Conservation (phyloP, 1,140 invertebrate genomes). For the Micrasema minimum region DNA sequence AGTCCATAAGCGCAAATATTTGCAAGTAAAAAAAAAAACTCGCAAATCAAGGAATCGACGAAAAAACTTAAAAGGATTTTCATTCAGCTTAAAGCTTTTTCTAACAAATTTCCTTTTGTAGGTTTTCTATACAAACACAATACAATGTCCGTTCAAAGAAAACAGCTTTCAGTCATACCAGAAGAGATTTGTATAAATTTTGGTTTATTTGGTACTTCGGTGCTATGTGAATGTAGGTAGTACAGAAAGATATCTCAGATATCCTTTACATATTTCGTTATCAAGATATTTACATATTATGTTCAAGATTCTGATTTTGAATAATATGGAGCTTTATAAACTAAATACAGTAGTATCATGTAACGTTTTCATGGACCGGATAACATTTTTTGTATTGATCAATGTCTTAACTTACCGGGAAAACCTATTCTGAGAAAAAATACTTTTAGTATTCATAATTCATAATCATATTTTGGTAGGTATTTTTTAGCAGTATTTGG, state of each 20-base stretch:
- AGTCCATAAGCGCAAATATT: no score
- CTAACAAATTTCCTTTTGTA: slow-evolving; percentile 1
- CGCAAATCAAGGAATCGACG: background rate
- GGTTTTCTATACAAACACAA: slow-evolving; percentile 1
- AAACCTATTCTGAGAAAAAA: no score
- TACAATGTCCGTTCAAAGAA: slow-evolving; percentile 1
- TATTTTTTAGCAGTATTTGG: no score
- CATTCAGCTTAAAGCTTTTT: slow-evolving; percentile 1
- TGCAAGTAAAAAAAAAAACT: no score
- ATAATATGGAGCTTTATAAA: background rate
- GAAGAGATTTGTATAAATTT: slow-evolving; percentile 2
- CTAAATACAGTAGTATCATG: no score
- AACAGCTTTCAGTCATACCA: slow-evolving; percentile 5
- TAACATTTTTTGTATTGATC: no score
- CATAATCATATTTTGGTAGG: no score
- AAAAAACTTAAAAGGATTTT: slow-evolving; percentile 7
- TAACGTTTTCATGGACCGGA: no score
- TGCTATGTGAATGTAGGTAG: background rate
- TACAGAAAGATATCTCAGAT: background rate
- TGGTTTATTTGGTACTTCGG: background rate
- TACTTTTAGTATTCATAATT: no score
- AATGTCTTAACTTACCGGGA: no score
- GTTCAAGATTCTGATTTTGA: background rate
- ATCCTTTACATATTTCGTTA: background rate
- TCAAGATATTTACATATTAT: background rate